Base-by-base conservation (phyloP, 2,797 vertebrate species). In the Leptoclinus maculatus region DNA sequence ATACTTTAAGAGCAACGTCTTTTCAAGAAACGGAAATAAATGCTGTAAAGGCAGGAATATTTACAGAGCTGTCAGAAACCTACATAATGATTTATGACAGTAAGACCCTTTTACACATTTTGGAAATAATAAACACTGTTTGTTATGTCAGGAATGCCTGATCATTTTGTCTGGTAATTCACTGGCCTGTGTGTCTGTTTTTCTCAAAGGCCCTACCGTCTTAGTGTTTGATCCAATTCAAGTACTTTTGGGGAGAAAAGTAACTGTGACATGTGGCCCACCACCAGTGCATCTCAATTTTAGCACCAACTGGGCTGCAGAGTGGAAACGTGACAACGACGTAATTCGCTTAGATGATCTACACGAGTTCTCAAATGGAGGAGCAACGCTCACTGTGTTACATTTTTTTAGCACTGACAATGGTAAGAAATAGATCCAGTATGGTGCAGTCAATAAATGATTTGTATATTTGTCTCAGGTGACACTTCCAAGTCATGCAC, bases 381-480 rank as follows among this genome's bases (percentile, higher is more conserved):
- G 0, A 2, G 4, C 56, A 25, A 72, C 2, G 1, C 80, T 95
- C 43, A 88, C 3, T 9, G 36, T 93, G 4, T 8, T 1, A 0
- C 51, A 0, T 0, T 68, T 76, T 41, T 60, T 29, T 34, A 1
- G 0, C 3, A 57, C 45, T 0, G 82, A 92, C 43, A 59, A 1
- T 2, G 94, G 94, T 95, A 78, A 90, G 91, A 86, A 47, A 54
- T 19, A n/a, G 8, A 41, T 29, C 3, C 4, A 29, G 2, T 12
- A 25, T 54, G 14, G 8, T 51, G 17, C 9, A 58, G n/a, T 57
- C 2, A 47, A 36, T 27, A 16, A 5, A 17, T 29, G 3, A 25
- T 53, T 69, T 63, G 13, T n/a, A 9, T 32, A 14, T 23, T 53
- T 95, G 34, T n/a, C 3, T 38, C 25, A 34, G 3, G 5, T 12